These are phyloP conservation scores for Trichonephila inaurata DNA, from an alignment of 1,140 invertebrate genomes.

Conservation along the genomic window DNA sequence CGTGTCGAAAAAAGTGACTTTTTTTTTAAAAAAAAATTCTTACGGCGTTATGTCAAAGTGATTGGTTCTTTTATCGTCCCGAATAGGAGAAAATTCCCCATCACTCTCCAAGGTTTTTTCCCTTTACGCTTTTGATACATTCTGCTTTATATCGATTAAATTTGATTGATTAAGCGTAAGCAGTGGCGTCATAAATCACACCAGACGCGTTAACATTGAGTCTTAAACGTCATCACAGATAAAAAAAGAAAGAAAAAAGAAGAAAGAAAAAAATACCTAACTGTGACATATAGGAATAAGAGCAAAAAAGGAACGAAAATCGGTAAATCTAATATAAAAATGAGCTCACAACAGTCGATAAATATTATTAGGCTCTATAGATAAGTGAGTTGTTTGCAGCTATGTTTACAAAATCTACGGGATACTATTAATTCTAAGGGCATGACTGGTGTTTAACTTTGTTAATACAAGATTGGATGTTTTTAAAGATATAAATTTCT, in stretches of 20 bases:
- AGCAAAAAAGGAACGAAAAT: background rate
- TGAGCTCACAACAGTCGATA: background rate
- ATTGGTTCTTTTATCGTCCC: conserved; percentile 58
- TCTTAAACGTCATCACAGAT: conserved; percentile 56
- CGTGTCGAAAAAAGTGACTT: conserved; percentile 10
- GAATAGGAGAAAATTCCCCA: conserved; percentile 48
- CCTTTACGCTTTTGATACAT: conserved; percentile 2
- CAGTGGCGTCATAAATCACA: conserved; percentile 66
- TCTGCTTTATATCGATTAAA: conserved; percentile 67
- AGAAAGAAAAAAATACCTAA: too few relatives aligned
- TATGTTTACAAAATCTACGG: background rate
- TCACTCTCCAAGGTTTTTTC: conserved; percentile 28
- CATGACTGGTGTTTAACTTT: too few relatives aligned
- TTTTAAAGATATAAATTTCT: too few relatives aligned
- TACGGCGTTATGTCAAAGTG: conserved; percentile 42
- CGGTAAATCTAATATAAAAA: conserved; percentile 19
- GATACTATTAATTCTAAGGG: background rate
- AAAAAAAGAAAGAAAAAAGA: background rate
- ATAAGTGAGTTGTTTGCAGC: background rate
- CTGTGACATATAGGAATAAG: background rate
- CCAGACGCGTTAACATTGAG: conserved; percentile 60
- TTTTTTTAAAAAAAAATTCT: conserved; percentile 19
- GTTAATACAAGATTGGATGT: too few relatives aligned
- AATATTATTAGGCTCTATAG: conserved; percentile 6
- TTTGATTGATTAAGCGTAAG: conserved; percentile 71